Evolutionary conservation across 2,797 vertebrate genomes (phyloP).

Genomic region (Loris lydekkerianus): DNA sequence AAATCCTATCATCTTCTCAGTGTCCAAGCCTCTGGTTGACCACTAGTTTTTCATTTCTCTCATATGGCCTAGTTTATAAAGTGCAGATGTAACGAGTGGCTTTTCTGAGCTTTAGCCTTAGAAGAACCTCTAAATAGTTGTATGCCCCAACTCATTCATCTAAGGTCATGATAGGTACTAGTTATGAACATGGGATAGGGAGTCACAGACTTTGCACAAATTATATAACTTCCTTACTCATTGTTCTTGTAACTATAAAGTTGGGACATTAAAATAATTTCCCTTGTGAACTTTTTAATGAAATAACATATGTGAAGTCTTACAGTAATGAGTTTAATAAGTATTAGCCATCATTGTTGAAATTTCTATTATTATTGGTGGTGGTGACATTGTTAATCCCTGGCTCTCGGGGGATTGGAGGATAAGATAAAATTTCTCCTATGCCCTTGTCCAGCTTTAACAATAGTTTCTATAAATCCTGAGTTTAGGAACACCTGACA

Average conservation of each 20-base stretch:
- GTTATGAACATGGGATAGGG: background rate
- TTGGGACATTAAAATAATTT: conserved; percentile 5
- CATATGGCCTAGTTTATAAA: background rate
- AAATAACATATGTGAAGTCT: background rate
- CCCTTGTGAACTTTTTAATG: background rate
- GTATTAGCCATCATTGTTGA: background rate
- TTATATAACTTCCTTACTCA: background rate
- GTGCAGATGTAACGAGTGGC: background rate
- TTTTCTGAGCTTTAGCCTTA: background rate
- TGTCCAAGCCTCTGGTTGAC: background rate
- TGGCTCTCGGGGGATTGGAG: background rate
- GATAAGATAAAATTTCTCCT: background rate
- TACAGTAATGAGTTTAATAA: background rate
- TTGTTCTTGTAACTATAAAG: background rate
- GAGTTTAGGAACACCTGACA: background rate
- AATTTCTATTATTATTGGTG: background rate
- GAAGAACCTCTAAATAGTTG: background rate
- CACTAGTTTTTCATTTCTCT: background rate
- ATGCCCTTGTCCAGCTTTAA: background rate
- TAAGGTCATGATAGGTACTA: background rate
- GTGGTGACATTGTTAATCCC: background rate
- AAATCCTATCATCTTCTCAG: background rate
- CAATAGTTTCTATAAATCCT: conserved; percentile 54
- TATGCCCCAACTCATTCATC: background rate
- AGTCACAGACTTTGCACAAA: background rate